Percentiles rank a stretch among this genome's conserved stretches.
Evolutionary conservation across 2,113 vertebrate genomes (phyloP).

Genomic region (Sciurus niger): DNA sequence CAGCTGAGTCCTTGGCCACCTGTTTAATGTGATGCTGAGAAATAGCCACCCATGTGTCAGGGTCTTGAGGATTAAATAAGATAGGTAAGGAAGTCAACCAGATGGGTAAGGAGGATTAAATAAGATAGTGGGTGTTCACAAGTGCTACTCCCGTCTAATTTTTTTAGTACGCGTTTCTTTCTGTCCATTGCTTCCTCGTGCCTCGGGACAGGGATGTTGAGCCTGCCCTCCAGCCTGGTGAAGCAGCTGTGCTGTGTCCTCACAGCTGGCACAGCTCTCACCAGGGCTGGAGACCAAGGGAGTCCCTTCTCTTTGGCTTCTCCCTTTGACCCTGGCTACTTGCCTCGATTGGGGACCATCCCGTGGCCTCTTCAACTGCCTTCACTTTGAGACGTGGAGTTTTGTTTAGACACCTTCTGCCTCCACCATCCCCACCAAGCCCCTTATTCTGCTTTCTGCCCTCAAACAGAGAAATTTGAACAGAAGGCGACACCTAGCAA

Average conservation of each 20-base stretch:
- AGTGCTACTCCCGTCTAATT: background rate
- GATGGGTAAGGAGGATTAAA: background rate
- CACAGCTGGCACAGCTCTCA: no score
- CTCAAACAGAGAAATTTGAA: background rate
- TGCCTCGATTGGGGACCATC: background rate
- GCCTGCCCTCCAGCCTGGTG: background rate
- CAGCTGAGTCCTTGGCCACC: background rate
- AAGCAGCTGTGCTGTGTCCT: background rate
- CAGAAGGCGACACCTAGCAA: background rate
- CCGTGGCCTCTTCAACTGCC: background rate
- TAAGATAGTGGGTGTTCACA: background rate
- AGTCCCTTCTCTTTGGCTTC: background rate
- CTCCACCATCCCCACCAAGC: background rate
- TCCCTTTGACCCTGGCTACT: background rate
- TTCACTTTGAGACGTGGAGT: background rate
- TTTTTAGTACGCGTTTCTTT: no score
- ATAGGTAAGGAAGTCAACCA: background rate
- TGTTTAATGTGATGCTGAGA: background rate
- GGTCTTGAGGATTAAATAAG: background rate
- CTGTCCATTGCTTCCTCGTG: no score
- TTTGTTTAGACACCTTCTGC: background rate
- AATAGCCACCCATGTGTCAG: background rate
- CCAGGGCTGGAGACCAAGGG: background rate
- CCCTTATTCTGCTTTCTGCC: background rate
- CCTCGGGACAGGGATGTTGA: rapidly evolving